Percentiles rank a stretch among this genome's conserved stretches.
These are phyloP conservation scores for Heliconius nattereri DNA, from an alignment of 1,140 invertebrate genomes.

Conservation along the genomic window DNA sequence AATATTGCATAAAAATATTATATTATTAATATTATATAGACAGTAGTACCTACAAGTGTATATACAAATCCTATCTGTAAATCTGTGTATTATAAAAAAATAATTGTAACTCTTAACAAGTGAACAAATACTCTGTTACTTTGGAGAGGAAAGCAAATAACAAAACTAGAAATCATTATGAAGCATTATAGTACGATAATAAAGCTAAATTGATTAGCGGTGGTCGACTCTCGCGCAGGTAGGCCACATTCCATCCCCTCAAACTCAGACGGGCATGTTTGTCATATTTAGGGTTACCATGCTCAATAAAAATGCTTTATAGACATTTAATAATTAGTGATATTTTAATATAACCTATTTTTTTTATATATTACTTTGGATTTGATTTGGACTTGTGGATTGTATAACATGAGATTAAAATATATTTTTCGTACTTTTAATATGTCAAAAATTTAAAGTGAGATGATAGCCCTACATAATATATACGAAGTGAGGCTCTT, in stretches of 20 bases:
- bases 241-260: slow-evolving; percentile 70
- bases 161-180: slow-evolving; percentile 68
- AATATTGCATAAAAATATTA: too few relatives aligned
- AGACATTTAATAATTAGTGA: not conserved
- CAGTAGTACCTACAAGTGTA: not conserved
- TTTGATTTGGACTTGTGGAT: too few relatives aligned
- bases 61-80: not conserved
- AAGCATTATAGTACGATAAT: slow-evolving; percentile 78
- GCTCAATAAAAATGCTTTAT: not conserved
- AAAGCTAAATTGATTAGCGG: slow-evolving; percentile 80
- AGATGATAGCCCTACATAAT: slow-evolving; percentile 6
- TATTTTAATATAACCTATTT: too few relatives aligned
- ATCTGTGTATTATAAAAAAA: not conserved
- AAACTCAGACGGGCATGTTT: slow-evolving; percentile 46
- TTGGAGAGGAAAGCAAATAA: slow-evolving; percentile 33
- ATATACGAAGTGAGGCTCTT: slow-evolving; percentile 26
- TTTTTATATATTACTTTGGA: too few relatives aligned
- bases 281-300: slow-evolving; percentile 43
- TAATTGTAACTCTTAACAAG: not conserved
- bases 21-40: too few relatives aligned
- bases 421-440: not conserved
- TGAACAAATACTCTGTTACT: slow-evolving; percentile 26
- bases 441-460: not conserved
- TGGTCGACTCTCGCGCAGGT: slow-evolving; percentile 69
- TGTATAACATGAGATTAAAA: not conserved